Evolutionary conservation across 92 coral and sea anemone genomes (phyloP).

Genomic region (Umimayanthus kanabou): DNA sequence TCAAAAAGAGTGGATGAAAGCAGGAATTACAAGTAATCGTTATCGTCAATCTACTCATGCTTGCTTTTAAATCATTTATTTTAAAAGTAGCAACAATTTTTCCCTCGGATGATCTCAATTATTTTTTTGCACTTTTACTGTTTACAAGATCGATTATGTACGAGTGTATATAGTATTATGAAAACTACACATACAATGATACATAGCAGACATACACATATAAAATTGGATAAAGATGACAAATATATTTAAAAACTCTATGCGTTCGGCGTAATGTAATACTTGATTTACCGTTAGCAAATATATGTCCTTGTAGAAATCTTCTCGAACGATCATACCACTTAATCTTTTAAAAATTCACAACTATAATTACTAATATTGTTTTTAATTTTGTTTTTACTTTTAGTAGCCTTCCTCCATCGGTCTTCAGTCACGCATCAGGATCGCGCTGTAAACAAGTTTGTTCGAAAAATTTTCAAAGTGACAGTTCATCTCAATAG

Average conservation of each 20-base stretch:
- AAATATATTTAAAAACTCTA: too few relatives aligned
- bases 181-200: background rate
- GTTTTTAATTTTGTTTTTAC: background rate
- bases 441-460: background rate
- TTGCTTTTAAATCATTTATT: too few relatives aligned
- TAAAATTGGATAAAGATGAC: background rate
- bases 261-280: background rate
- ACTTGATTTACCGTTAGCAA: background rate
- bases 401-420: background rate
- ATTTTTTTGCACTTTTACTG: background rate
- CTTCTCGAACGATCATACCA: background rate
- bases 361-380: background rate
- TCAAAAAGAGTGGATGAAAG: background rate
- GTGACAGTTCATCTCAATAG: background rate
- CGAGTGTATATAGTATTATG: too few relatives aligned
- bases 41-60: background rate
- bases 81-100: too few relatives aligned
- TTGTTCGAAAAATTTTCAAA: background rate
- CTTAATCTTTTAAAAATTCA: background rate
- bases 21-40: background rate
- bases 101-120: background rate
- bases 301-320: background rate
- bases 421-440: background rate
- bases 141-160: background rate
- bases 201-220: background rate